phyloP scores from a whole-genome alignment of 2,888 invertebrate species.

The Odontomyia ornata region DNA sequence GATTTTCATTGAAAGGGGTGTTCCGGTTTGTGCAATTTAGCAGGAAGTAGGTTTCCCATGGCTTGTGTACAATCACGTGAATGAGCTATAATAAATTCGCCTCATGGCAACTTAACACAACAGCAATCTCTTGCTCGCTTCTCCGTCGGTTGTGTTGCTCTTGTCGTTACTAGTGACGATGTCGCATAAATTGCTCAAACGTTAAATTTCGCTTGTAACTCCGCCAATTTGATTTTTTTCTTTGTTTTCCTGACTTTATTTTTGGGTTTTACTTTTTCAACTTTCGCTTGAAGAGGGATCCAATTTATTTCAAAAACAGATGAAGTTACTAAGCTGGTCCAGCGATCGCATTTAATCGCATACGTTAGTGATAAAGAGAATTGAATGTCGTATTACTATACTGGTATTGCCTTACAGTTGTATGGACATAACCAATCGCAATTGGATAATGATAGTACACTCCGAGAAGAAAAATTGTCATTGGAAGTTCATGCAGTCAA shows the following conservation, averaged over 20 bases:
- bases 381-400: neutral
- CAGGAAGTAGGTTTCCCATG: constrained; percentile 36
- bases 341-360: neutral
- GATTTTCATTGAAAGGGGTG: constrained; percentile 26
- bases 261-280: neutral
- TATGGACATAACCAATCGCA: neutral
- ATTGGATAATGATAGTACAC: neutral
- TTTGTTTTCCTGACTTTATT: neutral
- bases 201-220: neutral
- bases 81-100: constrained; percentile 8
- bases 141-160: neutral
- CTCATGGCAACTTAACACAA: neutral
- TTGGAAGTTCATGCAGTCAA: too few species aligned
- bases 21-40: constrained; percentile 39
- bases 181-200: constrained; percentile 10
- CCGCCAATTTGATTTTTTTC: too few species aligned
- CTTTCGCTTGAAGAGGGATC: neutral
- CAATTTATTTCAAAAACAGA: neutral
- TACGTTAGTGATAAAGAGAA: neutral
- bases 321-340: neutral
- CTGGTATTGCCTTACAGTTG: neutral
- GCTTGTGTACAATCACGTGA: constrained; percentile 21
- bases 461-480: neutral
- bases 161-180: neutral
- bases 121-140: neutral